phyloP scores from a whole-genome alignment of 1,140 invertebrate species.

The Hylyphantes graminicola region DNA sequence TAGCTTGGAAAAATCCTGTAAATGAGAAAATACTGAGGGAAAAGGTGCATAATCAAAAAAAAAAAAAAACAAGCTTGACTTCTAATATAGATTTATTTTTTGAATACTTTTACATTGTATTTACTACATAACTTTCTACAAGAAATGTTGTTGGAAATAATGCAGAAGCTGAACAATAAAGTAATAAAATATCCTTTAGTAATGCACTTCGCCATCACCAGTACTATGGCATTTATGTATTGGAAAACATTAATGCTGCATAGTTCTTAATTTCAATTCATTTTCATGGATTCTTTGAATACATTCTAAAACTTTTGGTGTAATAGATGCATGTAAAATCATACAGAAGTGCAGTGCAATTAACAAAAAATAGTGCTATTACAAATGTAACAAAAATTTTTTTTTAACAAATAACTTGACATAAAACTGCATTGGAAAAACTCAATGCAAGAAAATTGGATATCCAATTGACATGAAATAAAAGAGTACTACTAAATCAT shows the following conservation, averaged over 20 bases:
- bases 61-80: neutral
- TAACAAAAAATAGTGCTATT: neutral
- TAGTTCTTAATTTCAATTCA: slow-evolving; percentile 6
- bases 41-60: neutral
- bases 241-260: neutral
- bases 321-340: neutral
- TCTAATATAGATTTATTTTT: slow-evolving; percentile 46
- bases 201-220: slow-evolving; percentile 57
- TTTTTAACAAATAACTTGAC: no score
- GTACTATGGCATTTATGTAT: slow-evolving; percentile 15
- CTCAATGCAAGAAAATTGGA: neutral
- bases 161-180: slow-evolving; percentile 15
- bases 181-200: slow-evolving; percentile 49
- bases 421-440: neutral
- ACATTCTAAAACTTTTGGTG: neutral
- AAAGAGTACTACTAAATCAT: no score
- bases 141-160: neutral
- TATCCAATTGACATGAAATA: no score
- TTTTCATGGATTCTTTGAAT: neutral
- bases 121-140: slow-evolving; percentile 42
- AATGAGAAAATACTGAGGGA: no score
- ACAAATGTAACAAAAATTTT: no score
- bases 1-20: no score
- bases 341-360: slow-evolving; percentile 18
- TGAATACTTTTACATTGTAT: slow-evolving; percentile 39